phyloP scores from a whole-genome alignment of 2,797 vertebrate species.

The Labroides dimidiatus region DNA sequence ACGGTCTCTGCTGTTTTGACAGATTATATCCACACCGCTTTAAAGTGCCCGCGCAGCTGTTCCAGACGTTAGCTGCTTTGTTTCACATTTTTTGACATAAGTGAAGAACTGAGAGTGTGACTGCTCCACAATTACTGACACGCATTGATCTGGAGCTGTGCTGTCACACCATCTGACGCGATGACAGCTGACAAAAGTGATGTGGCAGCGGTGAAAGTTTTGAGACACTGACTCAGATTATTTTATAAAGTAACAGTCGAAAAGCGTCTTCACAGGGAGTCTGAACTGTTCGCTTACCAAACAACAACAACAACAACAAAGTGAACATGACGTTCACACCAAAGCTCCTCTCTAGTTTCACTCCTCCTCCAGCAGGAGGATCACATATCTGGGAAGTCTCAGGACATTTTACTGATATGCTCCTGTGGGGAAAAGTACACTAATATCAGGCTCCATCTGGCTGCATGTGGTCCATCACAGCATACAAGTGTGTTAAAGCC shows the following conservation, averaged over 20 bases:
- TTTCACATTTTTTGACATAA: constrained; percentile 36
- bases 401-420: constrained; percentile 20
- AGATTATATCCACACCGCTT: constrained; percentile 53
- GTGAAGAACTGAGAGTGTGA: constrained; percentile 37
- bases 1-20: constrained; percentile 63
- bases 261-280: constrained; percentile 20
- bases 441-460: constrained; percentile 10
- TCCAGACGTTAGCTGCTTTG: constrained; percentile 35
- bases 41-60: constrained; percentile 65
- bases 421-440: constrained; percentile 19
- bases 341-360: constrained; percentile 57
- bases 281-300: constrained; percentile 1
- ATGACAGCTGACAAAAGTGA: constrained; percentile 58
- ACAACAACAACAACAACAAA: constrained; percentile 43
- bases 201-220: constrained; percentile 47
- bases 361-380: constrained; percentile 23
- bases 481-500: constrained; percentile 21
- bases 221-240: constrained; percentile 26
- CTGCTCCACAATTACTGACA: constrained; percentile 33
- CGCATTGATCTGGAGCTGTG: constrained; percentile 39
- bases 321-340: constrained; percentile 47
- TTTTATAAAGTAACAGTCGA: constrained; percentile 50
- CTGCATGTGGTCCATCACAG: constrained; percentile 16
- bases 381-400: constrained; percentile 28
- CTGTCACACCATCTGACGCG: constrained; percentile 35